Evolutionary conservation across 2,888 invertebrate species (phyloP).

Genomic region (Coremacera marginata): DNA sequence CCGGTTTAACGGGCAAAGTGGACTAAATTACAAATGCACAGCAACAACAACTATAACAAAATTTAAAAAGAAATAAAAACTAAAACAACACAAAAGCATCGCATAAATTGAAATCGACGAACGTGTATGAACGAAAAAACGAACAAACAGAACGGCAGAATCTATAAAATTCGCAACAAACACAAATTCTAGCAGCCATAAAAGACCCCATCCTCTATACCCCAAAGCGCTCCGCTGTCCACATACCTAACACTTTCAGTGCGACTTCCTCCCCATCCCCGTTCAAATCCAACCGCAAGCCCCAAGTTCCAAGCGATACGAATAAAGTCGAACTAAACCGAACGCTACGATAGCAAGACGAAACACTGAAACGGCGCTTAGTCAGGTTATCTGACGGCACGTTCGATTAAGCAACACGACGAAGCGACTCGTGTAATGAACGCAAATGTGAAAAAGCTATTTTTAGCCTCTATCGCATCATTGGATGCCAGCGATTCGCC

Average conservation of each 20-base stretch:
- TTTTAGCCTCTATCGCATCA: slow-evolving; percentile 52
- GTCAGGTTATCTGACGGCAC: slow-evolving; percentile 5
- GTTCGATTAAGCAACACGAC: slow-evolving; percentile 4
- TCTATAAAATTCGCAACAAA: slow-evolving; percentile 47
- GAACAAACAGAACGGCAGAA: slow-evolving; percentile 19
- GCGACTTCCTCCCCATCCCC: background rate
- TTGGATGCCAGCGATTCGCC: slow-evolving; percentile 45
- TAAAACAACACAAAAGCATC: slow-evolving; percentile 16
- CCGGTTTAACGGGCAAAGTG: slow-evolving; percentile 11
- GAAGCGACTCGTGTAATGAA: slow-evolving; percentile 22
- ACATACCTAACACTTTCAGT: background rate
- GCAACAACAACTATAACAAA: slow-evolving; percentile 15
- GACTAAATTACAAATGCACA: slow-evolving; percentile 17
- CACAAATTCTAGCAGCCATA: slow-evolving; percentile 44
- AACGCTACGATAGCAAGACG: background rate
- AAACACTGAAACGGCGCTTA: background rate
- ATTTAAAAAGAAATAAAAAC: background rate
- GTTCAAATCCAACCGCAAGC: background rate
- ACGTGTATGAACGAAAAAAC: background rate
- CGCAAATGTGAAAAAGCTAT: slow-evolving; percentile 48
- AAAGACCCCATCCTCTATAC: background rate
- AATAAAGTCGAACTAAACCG: background rate
- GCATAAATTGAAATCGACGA: slow-evolving; percentile 27
- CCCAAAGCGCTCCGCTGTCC: background rate
- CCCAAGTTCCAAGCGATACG: background rate